Evolutionary conservation across 2,113 vertebrate genomes (phyloP), one percentile per base, ranked within the genome.

Genomic region (Ictalurus furcatus): DNA sequence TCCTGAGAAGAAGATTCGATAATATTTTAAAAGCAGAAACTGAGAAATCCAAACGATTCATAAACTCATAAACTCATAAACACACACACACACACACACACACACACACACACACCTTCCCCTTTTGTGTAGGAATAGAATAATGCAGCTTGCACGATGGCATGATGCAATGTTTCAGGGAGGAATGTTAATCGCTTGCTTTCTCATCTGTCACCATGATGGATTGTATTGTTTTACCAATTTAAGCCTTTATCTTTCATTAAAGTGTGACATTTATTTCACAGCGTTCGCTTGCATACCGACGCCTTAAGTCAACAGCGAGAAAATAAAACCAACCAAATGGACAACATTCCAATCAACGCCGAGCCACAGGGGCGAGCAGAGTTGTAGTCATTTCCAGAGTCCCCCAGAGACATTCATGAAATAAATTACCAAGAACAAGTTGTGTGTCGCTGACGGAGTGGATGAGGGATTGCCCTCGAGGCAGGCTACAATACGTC

Each of bases 291-390:
- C 84, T 90, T 87, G 89, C 88, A 93, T 86, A 88, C 86, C 81
- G 81, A 90, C 87, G 93, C 91, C 91, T 88, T 88, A 91, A 69
- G 92, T 95, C 94, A 94, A 94, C 92, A 93, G 83, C 91, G 92
- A n/a, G 84, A 88, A 93, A 93, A 91, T 91, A 93, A 94, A 93
- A 89, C 88, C 92, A 91, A 94, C 94, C 93, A 94, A 95, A 92
- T 85, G 71, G 91, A 94, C 92, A 87, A 69, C 78, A 93, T 93
- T 93, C 92, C 93, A 94, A 94, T 94, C 92, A 92, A 87, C 89
- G 91, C 73, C 48, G 93, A 91, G 89, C 90, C 92, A 91, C 87
- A 48, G 87, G 90, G 65, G 85, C 90, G 81, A 69, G 54, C 88
- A n/a, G 92, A 90, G 86, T 85, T 89, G 85, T 74, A 90, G 90